phyloP scores from a whole-genome alignment of 2,888 invertebrate genomes.

The Tethea ocularis region DNA sequence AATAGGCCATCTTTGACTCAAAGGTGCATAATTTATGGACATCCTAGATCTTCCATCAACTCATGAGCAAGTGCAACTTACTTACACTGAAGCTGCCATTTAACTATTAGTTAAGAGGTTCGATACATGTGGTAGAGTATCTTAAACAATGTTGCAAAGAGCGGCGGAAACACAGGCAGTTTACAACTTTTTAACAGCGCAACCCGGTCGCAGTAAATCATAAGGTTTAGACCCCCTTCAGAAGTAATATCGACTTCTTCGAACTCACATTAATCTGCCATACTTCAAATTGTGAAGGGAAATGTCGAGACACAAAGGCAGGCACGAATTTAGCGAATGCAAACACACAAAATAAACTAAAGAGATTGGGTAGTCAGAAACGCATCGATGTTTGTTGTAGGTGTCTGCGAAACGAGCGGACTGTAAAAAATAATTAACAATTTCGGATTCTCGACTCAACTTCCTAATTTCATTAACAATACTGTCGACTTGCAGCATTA shows the following conservation, averaged over 20 bases:
- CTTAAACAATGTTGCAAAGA: slow-evolving; percentile 67
- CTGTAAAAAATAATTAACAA: slow-evolving; percentile 9
- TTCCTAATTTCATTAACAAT: slow-evolving; percentile 34
- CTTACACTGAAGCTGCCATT: not conserved
- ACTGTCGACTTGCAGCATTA: slow-evolving; percentile 20
- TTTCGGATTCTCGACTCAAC: slow-evolving; percentile 23
- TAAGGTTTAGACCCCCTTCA: slow-evolving; percentile 74
- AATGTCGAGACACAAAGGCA: slow-evolving; percentile 66
- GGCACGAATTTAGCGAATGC: slow-evolving; percentile 59
- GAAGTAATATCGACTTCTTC: slow-evolving; percentile 82
- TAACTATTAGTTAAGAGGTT: slow-evolving; percentile 1
- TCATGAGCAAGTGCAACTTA: not conserved
- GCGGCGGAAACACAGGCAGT: slow-evolving; percentile 79
- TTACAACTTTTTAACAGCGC: slow-evolving; percentile 82
- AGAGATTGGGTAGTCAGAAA: slow-evolving; percentile 9
- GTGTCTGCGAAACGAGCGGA: not conserved
- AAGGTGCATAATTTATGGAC: not conserved
- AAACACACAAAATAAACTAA: slow-evolving; percentile 40
- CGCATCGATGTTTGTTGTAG: slow-evolving; percentile 1
- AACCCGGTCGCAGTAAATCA: slow-evolving; percentile 78
- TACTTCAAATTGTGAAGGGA: slow-evolving; percentile 78
- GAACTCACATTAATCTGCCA: slow-evolving; percentile 80
- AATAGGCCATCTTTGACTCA: not conserved
- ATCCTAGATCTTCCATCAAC: not conserved
- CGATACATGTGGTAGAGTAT: slow-evolving; percentile 1